Evolutionary conservation across 2,797 vertebrate genomes (phyloP).

Genomic region (Cirrhinus molitorella): DNA sequence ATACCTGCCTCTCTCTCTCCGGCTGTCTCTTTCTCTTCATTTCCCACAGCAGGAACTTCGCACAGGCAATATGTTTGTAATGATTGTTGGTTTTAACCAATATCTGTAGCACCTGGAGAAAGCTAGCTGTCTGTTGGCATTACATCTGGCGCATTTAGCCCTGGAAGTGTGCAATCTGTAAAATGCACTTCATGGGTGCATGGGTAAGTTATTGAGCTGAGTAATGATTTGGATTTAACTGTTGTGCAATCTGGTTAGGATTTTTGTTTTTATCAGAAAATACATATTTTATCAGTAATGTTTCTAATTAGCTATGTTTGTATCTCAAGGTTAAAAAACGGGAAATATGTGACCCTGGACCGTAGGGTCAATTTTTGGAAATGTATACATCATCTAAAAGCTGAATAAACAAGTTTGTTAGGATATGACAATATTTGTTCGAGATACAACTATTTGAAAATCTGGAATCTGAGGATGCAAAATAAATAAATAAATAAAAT

Average conservation of each 20-base stretch:
- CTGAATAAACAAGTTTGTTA: no score
- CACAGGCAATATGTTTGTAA: slow-evolving; percentile 43
- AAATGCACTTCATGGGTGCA: neutral
- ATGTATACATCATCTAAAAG: no score
- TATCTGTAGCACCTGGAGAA: neutral
- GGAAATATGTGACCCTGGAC: no score
- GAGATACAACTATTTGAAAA: no score
- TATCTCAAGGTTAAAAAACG: neutral
- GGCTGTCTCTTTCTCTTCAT: neutral
- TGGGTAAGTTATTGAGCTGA: neutral
- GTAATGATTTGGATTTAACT: neutral
- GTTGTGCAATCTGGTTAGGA: neutral
- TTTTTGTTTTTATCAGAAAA: neutral
- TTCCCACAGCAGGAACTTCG: slow-evolving; percentile 29
- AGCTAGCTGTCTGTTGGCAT: neutral
- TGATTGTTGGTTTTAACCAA: slow-evolving; percentile 9
- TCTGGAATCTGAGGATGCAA: no score
- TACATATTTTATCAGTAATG: neutral
- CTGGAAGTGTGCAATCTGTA: neutral
- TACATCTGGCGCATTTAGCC: neutral
- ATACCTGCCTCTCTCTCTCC: slow-evolving; percentile 13
- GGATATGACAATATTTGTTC: no score
- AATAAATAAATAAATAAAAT: no score
- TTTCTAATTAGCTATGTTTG: neutral
- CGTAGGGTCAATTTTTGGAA: no score